Evolutionary conservation across 2,797 vertebrate species (phyloP).

Genomic region (Nannoperca australis): DNA sequence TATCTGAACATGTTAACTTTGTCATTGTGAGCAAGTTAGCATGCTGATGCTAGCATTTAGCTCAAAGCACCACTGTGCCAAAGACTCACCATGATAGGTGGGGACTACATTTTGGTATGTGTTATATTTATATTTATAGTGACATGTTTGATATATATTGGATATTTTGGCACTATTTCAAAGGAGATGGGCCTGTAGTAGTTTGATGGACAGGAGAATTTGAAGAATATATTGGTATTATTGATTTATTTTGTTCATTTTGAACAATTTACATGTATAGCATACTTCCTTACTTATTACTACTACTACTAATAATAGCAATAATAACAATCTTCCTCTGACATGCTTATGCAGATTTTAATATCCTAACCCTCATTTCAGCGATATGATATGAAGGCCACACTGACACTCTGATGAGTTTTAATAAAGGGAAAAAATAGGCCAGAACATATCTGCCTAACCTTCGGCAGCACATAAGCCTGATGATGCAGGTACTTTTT

Average conservation of each 20-base stretch:
- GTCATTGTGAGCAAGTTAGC: neutral
- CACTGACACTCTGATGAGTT: constrained; percentile 35
- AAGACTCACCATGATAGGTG: neutral
- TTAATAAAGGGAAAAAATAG: constrained; percentile 50
- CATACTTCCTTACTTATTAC: too few species aligned
- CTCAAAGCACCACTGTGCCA: neutral
- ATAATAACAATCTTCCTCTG: neutral
- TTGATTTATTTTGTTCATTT: constrained; percentile 1
- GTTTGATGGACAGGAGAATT: neutral
- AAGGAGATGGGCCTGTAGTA: neutral
- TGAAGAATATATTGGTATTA: neutral
- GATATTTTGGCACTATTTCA: neutral
- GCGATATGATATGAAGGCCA: constrained; percentile 12
- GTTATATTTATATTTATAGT: neutral
- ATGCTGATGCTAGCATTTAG: neutral
- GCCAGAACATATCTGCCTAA: constrained; percentile 23
- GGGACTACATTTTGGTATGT: neutral
- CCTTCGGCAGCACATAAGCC: constrained; percentile 23
- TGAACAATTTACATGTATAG: neutral
- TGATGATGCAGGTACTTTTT: constrained; percentile 38
- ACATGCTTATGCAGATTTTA: neutral
- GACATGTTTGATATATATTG: neutral
- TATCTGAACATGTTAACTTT: neutral
- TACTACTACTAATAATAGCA: neutral
- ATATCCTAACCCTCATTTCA: constrained; percentile 11